A percentile compares a stretch with the other conserved stretches of the same genome.
Evolutionary conservation across 2,888 invertebrate species (phyloP).

Genomic region (Drosophila pegasa): DNA sequence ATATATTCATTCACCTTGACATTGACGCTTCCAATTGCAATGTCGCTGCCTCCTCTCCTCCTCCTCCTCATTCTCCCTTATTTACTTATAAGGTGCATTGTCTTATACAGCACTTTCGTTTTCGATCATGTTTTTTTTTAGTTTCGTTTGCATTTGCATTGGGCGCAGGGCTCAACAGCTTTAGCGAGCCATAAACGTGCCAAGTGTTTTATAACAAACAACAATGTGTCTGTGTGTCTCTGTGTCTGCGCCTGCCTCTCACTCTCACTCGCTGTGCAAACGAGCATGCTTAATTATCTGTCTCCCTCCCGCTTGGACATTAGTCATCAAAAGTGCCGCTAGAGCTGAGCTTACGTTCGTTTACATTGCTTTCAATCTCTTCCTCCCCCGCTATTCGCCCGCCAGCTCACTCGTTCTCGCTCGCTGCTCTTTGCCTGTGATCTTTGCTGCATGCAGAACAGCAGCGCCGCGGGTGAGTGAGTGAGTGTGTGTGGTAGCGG

Average conservation of each 20-base stretch:
- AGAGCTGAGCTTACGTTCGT: neutral
- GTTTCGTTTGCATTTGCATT: slow-evolving; percentile 16
- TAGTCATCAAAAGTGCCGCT: slow-evolving; percentile 11
- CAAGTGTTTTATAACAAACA: slow-evolving; percentile 41
- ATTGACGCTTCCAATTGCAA: slow-evolving; percentile 22
- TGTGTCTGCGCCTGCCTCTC: neutral
- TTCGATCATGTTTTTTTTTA: slow-evolving; percentile 19
- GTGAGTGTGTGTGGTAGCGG: neutral
- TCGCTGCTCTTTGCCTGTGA: neutral
- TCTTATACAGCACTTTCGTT: slow-evolving; percentile 32
- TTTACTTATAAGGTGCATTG: slow-evolving; percentile 11
- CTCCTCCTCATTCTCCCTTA: neutral
- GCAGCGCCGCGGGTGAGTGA: neutral
- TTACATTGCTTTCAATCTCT: neutral
- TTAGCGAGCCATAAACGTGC: slow-evolving; percentile 33
- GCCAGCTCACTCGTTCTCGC: neutral
- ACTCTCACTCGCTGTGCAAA: neutral
- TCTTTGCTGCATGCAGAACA: neutral
- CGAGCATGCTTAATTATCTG: neutral
- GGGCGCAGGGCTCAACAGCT: slow-evolving; percentile 31
- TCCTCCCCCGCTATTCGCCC: neutral
- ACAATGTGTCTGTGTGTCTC: no score
- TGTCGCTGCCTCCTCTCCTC: neutral
- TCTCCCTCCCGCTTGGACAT: neutral
- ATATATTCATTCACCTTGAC: slow-evolving; percentile 20